Conservation (phyloP, 1,140 invertebrate genomes). For the Holotrichia oblita region DNA sequence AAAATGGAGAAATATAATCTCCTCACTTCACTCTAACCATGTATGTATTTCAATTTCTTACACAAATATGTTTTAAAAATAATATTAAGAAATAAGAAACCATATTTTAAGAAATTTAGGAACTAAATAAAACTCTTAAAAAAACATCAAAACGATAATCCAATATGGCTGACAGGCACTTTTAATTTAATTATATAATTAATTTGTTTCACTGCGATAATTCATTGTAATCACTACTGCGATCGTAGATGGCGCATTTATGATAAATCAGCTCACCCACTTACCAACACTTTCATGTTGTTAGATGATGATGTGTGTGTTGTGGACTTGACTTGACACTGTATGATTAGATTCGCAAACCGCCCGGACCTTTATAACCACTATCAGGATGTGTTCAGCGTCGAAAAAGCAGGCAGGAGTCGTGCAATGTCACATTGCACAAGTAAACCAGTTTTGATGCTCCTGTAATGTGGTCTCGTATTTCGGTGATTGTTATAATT, state of each 20-base stretch:
- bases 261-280: conserved; percentile 28
- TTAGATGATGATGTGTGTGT: conserved; percentile 1
- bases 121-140: not conserved
- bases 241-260: conserved; percentile 16
- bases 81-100: not conserved
- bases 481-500: not conserved
- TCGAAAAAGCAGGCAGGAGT: not conserved
- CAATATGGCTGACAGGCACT: not conserved
- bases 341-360: conserved; percentile 26
- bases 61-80: too few species aligned
- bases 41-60: too few species aligned
- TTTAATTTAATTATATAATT: not conserved
- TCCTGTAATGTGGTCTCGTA: not conserved
- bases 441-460: conserved; percentile 24
- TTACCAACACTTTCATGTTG: conserved; percentile 31
- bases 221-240: not conserved
- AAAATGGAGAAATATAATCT: too few species aligned
- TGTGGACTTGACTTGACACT: conserved; percentile 17
- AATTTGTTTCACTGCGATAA: conserved; percentile 1
- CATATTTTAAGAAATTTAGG: not conserved
- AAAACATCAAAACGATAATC: conserved; percentile 20
- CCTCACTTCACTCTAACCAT: too few species aligned
- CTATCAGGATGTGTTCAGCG: conserved; percentile 34
- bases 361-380: conserved; percentile 24
- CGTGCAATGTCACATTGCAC: conserved; percentile 26